Conservation (phyloP, 2,797 vertebrate species). For the Danio kyathit region DNA sequence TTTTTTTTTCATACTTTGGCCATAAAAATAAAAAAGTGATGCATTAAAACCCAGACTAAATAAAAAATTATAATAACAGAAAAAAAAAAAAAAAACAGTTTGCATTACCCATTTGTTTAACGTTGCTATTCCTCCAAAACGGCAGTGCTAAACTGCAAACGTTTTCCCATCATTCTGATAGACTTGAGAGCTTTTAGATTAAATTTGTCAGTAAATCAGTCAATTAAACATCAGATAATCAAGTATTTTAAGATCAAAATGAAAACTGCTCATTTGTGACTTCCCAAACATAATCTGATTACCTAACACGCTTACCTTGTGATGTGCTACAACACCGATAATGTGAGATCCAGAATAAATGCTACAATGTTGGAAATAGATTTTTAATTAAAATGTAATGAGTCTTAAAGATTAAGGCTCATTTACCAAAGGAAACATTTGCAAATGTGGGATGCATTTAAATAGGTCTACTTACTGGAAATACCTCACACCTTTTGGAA, state of each 20-base stretch:
- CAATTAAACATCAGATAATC: constrained; percentile 3
- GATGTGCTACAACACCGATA: background rate
- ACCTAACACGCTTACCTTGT: background rate
- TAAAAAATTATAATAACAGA: too few relatives aligned
- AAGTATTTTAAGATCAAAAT: background rate
- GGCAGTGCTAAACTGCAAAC: background rate
- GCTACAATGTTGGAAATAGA: background rate
- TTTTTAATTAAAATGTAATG: constrained; percentile 29
- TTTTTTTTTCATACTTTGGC: too few relatives aligned
- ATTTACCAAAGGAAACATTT: constrained; percentile 20
- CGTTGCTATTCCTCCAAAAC: background rate
- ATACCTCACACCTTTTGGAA: background rate
- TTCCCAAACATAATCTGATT: constrained; percentile 20
- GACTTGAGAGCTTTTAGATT: background rate
- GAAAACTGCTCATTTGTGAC: background rate
- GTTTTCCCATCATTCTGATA: background rate
- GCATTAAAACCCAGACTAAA: too few relatives aligned
- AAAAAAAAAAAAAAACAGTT: too few relatives aligned
- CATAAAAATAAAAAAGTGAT: too few relatives aligned
- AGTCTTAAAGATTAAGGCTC: constrained; percentile 17
- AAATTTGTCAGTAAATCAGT: background rate
- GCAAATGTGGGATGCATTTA: background rate
- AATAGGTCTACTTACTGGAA: background rate
- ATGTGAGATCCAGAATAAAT: constrained; percentile 5
- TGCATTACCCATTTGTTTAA: background rate